These are phyloP conservation scores for Anthoptus insignis DNA, from an alignment of 2,888 invertebrate species.

Conservation along the genomic window DNA sequence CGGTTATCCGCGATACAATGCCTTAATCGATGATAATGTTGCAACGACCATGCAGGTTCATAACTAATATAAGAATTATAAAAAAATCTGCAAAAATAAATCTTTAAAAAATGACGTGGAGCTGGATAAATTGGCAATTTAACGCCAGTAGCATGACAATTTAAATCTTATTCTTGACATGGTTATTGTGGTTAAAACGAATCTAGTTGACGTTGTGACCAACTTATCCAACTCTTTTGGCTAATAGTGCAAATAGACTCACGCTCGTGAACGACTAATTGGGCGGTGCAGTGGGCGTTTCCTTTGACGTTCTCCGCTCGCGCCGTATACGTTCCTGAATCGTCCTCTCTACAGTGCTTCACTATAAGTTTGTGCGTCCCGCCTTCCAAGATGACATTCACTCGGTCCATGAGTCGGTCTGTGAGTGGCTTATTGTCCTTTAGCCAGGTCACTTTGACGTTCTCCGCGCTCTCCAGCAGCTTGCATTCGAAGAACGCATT, in stretches of 20 bases:
- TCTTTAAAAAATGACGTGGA: not conserved
- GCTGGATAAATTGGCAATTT: slow-evolving; percentile 21
- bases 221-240: slow-evolving; percentile 42
- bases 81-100: slow-evolving; percentile 18
- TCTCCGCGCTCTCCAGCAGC: slow-evolving; percentile 87
- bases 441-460: slow-evolving; percentile 92
- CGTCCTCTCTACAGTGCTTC: slow-evolving; percentile 91
- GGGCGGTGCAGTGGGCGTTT: slow-evolving; percentile 94
- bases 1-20: slow-evolving; percentile 81
- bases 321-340: slow-evolving; percentile 97
- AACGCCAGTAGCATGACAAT: too few species aligned
- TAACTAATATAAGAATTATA: not conserved
- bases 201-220: slow-evolving; percentile 10
- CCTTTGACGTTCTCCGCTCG: slow-evolving; percentile 94
- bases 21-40: slow-evolving; percentile 72
- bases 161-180: too few species aligned
- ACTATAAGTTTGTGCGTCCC: slow-evolving; percentile 90
- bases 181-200: too few species aligned
- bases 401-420: slow-evolving; percentile 92
- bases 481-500: slow-evolving; percentile 94
- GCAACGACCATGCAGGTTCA: slow-evolving; percentile 66
- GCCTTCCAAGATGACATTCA: slow-evolving; percentile 86
- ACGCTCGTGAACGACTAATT: slow-evolving; percentile 95
- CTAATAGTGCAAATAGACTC: slow-evolving; percentile 68
- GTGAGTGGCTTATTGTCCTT: slow-evolving; percentile 95